These are phyloP conservation scores for Patella caerulea DNA, from an alignment of 2,888 invertebrate species.

Conservation along the genomic window DNA sequence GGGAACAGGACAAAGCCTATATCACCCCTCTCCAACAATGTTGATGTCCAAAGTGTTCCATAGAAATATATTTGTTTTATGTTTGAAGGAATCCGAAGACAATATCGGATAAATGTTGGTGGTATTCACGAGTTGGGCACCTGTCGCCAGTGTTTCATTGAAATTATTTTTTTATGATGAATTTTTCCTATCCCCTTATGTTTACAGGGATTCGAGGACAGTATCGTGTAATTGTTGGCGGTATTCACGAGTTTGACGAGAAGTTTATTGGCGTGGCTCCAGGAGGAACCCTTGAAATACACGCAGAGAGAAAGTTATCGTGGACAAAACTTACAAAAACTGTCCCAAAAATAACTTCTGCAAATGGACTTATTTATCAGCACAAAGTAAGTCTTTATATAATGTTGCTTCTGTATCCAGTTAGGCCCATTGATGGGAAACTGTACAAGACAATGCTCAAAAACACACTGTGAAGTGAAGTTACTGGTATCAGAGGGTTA, in stretches of 20 bases:
- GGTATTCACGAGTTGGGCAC: slow-evolving; percentile 36
- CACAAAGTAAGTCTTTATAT: slow-evolving; percentile 25
- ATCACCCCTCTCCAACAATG: slow-evolving; percentile 2
- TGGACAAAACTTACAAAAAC: slow-evolving; percentile 53
- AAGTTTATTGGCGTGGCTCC: slow-evolving; percentile 54
- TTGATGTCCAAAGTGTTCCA: background rate
- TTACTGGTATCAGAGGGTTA: too few relatives aligned
- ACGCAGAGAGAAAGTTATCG: slow-evolving; percentile 47
- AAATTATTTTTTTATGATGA: background rate
- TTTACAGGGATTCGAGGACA: slow-evolving; percentile 31
- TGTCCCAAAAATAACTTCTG: slow-evolving; percentile 25
- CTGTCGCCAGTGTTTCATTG: background rate
- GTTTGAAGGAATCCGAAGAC: slow-evolving; percentile 28
- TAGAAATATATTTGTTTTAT: background rate
- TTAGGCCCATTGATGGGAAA: too few relatives aligned
- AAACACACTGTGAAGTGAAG: too few relatives aligned
- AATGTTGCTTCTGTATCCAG: too few relatives aligned
- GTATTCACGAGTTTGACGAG: slow-evolving; percentile 39
- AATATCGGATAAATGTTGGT: slow-evolving; percentile 21
- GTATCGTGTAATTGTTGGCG: slow-evolving; percentile 18
- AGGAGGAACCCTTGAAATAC: slow-evolving; percentile 51
- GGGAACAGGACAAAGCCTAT: too few relatives aligned
- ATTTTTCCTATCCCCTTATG: background rate
- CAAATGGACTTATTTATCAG: slow-evolving; percentile 30
- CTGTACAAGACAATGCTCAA: too few relatives aligned